Evolutionary conservation across 2,797 vertebrate species (phyloP).

Genomic region (Leuciscus waleckii): DNA sequence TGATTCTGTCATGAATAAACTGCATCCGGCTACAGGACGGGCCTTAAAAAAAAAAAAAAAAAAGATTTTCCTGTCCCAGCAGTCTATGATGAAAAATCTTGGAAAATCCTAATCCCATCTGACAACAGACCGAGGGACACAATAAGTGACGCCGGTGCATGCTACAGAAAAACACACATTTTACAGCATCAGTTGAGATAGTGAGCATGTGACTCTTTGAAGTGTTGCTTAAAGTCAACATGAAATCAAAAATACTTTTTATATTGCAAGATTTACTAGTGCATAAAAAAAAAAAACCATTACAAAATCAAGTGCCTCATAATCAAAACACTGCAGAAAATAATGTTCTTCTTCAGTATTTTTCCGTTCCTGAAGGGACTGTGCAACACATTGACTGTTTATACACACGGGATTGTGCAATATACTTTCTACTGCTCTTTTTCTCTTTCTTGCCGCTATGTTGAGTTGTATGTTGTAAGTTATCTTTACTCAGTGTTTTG

Average conservation of each 20-base stretch:
- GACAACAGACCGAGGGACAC: neutral
- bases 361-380: neutral
- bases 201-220: neutral
- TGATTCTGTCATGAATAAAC: conserved; percentile 51
- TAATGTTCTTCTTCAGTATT: neutral
- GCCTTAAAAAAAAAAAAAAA: neutral
- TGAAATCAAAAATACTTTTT: neutral
- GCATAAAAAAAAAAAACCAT: neutral
- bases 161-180: neutral
- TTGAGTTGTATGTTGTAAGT: too few relatives aligned
- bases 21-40: conserved; percentile 42
- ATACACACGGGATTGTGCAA: too few relatives aligned
- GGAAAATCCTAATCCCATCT: neutral
- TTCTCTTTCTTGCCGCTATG: too few relatives aligned
- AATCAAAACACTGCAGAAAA: neutral
- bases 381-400: too few relatives aligned
- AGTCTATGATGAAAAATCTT: neutral
- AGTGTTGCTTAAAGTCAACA: neutral
- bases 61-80: conserved; percentile 17
- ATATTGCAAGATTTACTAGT: neutral
- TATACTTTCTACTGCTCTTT: too few relatives aligned
- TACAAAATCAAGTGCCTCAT: neutral
- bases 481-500: too few relatives aligned
- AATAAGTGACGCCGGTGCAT: neutral
- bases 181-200: neutral